Evolutionary conservation across 2,797 vertebrate species (phyloP), one percentile per base, ranked within the genome.

Genomic region (Sphenodon punctatus): DNA sequence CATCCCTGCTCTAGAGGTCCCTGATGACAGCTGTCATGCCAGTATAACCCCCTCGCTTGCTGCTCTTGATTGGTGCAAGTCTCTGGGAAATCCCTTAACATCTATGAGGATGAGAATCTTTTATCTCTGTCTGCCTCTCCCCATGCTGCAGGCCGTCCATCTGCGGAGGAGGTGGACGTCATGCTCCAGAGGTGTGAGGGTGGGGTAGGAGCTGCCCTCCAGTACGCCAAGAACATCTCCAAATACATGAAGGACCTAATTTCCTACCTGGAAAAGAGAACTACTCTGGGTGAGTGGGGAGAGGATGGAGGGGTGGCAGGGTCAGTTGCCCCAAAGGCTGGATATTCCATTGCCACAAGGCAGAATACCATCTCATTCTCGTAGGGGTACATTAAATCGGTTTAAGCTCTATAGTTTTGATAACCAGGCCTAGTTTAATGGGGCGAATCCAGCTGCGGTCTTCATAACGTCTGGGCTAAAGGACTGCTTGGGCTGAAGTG

Each of bases 161-260:
- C 93, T 0, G 92, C 90, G 0, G 97, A 98, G 88, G 97, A 97
- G 34, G 98, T 98, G 90, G 98, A 99, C 3, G 91, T 97, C 82
- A 95, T 98, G 63, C 96, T 99, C 22, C 98, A 99, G 95, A 97
- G 91, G 82, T 98, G 97, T 0, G 98, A 99, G 81, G 98, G 98
- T 0, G 98, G 99, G 0, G 97, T 99, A 41, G 97, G 98, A 0
- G 97, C 96, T 0, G 98, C 98, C 5, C 95, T 99, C 55, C 94
- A 96, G 41, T 99, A 99, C 0, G 94, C 98, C 80, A 99, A 99
- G 91, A 97, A 90, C 87, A 97, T 99, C 90, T 97, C 98, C 87
- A 99, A 98, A 88, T 99, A 99, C 95, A 97, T 99, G 96, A 99
- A 99, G 93, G 98, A 99, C 89, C 94, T 99, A 78, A 97, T 97